phyloP scores from a whole-genome alignment of 64 coral and sea anemone species.

The Porites australiensis region DNA sequence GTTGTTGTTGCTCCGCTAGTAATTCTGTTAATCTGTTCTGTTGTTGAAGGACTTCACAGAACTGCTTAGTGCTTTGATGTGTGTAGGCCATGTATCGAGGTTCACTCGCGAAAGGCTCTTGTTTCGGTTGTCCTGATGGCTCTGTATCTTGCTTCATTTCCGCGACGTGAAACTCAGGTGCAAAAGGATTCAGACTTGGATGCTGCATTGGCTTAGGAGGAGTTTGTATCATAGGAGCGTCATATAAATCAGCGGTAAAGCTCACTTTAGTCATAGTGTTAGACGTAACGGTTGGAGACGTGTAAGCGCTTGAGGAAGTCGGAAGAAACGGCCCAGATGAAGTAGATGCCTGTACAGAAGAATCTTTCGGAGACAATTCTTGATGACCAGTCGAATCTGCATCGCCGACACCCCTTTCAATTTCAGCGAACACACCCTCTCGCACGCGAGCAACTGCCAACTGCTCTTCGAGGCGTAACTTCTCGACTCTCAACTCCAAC shows the following conservation, averaged over 20 bases:
- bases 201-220: no score
- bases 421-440: background rate
- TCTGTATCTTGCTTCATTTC: background rate
- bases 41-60: background rate
- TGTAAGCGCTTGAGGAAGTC: no score
- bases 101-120: background rate
- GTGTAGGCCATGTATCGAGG: background rate
- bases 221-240: no score
- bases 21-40: slow-evolving; percentile 47
- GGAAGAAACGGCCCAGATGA: background rate
- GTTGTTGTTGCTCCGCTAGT: slow-evolving; percentile 56
- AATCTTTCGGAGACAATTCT: background rate
- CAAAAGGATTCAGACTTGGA: no score
- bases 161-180: no score
- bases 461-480: slow-evolving; percentile 22
- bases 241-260: no score
- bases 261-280: no score
- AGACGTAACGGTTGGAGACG: no score
- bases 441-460: background rate
- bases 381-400: background rate
- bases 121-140: background rate
- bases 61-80: background rate
- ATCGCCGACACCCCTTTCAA: background rate
- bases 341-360: no score
- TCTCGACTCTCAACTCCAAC: background rate